These are phyloP conservation scores for Halcyon smyrnensis DNA, from an alignment of 2,797 vertebrate species.

Conservation along the genomic window DNA sequence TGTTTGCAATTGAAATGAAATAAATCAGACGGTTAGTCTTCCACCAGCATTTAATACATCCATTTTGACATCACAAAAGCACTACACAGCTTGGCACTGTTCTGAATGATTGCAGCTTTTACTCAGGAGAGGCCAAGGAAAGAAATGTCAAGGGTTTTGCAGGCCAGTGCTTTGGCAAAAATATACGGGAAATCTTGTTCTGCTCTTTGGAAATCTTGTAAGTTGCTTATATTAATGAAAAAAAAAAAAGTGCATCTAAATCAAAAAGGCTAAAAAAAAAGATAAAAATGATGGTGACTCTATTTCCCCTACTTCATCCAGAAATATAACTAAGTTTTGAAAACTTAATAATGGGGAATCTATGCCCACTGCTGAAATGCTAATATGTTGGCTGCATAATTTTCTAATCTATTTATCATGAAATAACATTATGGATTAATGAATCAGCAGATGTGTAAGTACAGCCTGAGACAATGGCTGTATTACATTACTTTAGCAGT, in stretches of 20 bases:
- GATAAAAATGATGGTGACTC: neutral
- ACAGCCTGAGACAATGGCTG: neutral
- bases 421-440: neutral
- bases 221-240: constrained; percentile 1
- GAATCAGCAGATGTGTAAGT: neutral
- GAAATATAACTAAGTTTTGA: neutral
- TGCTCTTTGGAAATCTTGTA: neutral
- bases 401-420: neutral
- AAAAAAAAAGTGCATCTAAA: constrained; percentile 43
- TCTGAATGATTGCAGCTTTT: constrained; percentile 69
- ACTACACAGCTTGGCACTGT: constrained; percentile 50
- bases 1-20: constrained; percentile 53
- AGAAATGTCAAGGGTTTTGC: constrained; percentile 59
- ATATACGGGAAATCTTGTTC: constrained; percentile 27
- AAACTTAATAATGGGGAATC: neutral
- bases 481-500: neutral
- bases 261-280: neutral
- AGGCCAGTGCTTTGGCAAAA: constrained; percentile 65
- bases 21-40: constrained; percentile 40
- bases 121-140: constrained; percentile 56
- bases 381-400: neutral
- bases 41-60: constrained; percentile 49
- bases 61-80: constrained; percentile 61
- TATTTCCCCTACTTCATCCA: neutral
- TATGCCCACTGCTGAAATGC: neutral